Conservation (phyloP, 2,113 vertebrate species). For the Microtus ochrogaster region DNA sequence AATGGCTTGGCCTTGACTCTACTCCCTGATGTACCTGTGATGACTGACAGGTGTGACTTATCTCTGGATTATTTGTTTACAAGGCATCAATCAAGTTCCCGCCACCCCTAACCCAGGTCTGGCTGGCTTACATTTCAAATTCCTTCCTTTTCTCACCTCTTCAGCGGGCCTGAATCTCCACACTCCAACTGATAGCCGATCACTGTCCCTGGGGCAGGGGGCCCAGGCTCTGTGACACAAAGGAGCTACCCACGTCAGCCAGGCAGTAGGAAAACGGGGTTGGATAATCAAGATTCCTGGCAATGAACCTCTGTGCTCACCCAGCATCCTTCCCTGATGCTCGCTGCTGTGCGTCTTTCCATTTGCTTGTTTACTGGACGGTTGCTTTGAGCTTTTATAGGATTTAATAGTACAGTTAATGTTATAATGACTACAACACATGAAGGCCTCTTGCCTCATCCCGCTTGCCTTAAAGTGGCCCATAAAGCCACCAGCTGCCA, state of each 20-base stretch:
- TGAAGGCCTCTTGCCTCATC: not conserved
- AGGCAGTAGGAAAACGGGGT: not conserved
- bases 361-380: conserved; percentile 45
- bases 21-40: not conserved
- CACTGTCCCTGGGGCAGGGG: not conserved
- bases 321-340: not conserved
- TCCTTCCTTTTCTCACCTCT: not conserved
- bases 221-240: not conserved
- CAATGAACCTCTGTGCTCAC: fast-evolving
- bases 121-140: not conserved
- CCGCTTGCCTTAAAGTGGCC: not conserved
- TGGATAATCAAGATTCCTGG: not conserved
- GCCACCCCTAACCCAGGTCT: not conserved
- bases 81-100: not conserved
- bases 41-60: not conserved
- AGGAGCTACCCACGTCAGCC: not conserved
- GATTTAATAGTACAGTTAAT: conserved; percentile 41
- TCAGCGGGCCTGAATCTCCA: not conserved
- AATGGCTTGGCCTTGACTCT: not conserved
- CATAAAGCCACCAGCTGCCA: not conserved
- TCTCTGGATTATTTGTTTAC: not conserved
- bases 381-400: conserved; percentile 50
- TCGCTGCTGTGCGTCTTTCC: not conserved
- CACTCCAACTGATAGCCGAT: not conserved
- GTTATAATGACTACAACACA: not conserved